Conservation (phyloP, 2,888 invertebrate genomes). For the Drosophila kanekoi region DNA sequence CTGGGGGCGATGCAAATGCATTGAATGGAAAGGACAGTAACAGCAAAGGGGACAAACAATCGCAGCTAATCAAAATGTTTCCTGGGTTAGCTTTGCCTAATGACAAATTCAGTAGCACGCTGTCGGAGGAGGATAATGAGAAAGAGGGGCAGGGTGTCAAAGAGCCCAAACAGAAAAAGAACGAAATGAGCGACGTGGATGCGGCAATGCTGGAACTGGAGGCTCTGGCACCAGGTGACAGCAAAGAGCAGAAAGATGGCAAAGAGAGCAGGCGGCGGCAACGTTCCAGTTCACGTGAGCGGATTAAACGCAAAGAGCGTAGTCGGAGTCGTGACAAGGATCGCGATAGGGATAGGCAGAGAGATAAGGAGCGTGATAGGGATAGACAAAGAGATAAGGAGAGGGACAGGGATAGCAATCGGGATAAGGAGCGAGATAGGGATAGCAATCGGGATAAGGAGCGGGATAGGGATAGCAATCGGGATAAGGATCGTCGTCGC, state of each 20-base stretch:
- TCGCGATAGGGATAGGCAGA: conserved; percentile 23
- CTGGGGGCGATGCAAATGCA: conserved; percentile 24
- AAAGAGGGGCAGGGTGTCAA: conserved; percentile 52
- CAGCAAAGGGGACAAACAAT: conserved; percentile 64
- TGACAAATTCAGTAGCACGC: conserved; percentile 85
- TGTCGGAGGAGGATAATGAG: conserved; percentile 82
- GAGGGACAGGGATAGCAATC: not conserved
- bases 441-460: conserved; percentile 1
- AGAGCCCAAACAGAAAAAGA: conserved; percentile 72
- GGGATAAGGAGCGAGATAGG: not conserved
- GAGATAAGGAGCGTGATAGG: conserved; percentile 38
- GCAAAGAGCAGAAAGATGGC: conserved; percentile 29
- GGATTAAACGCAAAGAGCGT: conserved; percentile 54
- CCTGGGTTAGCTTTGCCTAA: conserved; percentile 94
- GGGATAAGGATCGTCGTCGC: conserved; percentile 31
- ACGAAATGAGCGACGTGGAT: conserved; percentile 86
- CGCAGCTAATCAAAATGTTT: conserved; percentile 88
- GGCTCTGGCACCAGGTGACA: conserved; percentile 89
- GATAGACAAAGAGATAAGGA: conserved; percentile 24
- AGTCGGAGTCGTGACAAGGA: conserved; percentile 37
- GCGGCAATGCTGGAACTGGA: conserved; percentile 94
- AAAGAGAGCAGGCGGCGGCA: conserved; percentile 46
- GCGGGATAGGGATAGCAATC: not conserved
- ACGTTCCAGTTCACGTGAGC: conserved; percentile 62
- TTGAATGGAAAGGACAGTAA: conserved; percentile 28